Percentiles rank a stretch among this genome's conserved stretches.
These are phyloP conservation scores for Lysandra coridon DNA, from an alignment of 2,888 invertebrate species.

Conservation along the genomic window DNA sequence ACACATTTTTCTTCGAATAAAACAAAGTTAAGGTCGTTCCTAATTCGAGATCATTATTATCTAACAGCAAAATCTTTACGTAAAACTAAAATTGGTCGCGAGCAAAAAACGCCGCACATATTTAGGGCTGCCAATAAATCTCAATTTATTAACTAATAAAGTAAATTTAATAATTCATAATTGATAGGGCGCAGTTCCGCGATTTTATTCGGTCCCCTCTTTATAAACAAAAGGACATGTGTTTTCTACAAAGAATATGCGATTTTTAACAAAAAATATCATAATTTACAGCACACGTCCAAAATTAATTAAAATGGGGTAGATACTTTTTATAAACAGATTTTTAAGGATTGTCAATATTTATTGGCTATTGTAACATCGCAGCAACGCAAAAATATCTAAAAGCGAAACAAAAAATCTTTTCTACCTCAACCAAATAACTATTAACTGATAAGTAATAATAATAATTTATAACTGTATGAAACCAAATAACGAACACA, in stretches of 20 bases:
- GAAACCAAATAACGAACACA: too few relatives aligned
- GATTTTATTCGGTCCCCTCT: slow-evolving; percentile 30
- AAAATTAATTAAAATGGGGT: slow-evolving; percentile 15
- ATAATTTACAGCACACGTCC: neutral
- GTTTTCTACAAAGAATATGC: slow-evolving; percentile 20
- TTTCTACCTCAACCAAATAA: too few relatives aligned
- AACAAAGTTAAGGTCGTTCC: slow-evolving; percentile 40
- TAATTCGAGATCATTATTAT: slow-evolving; percentile 56
- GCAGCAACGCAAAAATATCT: too few relatives aligned
- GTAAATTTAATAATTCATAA: slow-evolving; percentile 42
- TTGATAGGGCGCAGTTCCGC: slow-evolving; percentile 34
- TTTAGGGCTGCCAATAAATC: slow-evolving; percentile 59
- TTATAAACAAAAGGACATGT: slow-evolving; percentile 16
- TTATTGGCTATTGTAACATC: neutral
- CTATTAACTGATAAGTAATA: too few relatives aligned
- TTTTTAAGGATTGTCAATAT: neutral
- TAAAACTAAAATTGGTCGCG: slow-evolving; percentile 72
- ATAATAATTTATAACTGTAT: too few relatives aligned
- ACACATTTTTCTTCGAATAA: slow-evolving; percentile 35
- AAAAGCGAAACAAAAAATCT: too few relatives aligned
- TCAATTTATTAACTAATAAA: slow-evolving; percentile 44
- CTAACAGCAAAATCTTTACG: slow-evolving; percentile 73
- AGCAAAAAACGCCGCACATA: slow-evolving; percentile 66
- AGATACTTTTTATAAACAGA: neutral
- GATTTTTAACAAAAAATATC: neutral